Conservation (phyloP, 1,140 invertebrate genomes). For the Drosophila sturtevanti region DNA sequence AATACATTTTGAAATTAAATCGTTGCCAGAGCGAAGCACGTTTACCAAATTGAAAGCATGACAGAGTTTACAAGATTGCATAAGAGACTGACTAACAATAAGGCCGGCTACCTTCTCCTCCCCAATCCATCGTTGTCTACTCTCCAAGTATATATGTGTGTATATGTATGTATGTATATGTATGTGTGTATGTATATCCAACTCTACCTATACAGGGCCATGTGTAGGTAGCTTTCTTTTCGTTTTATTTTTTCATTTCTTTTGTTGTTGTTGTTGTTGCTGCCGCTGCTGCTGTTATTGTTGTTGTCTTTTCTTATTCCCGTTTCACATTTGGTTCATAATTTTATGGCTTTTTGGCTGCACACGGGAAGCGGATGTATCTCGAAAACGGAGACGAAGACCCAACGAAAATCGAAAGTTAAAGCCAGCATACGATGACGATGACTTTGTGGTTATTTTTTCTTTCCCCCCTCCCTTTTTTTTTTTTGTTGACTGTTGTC, state of each 20-base stretch:
- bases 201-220: not conserved
- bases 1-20: conserved; percentile 74
- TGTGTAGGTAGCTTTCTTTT: conserved; percentile 7
- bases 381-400: conserved; percentile 24
- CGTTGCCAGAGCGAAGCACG: conserved; percentile 55
- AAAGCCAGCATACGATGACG: conserved; percentile 40
- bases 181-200: not conserved
- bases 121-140: too few relatives aligned
- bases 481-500: conserved; percentile 54
- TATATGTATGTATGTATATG: too few relatives aligned
- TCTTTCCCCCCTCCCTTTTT: not conserved
- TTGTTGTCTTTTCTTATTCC: conserved; percentile 45
- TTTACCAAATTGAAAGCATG: conserved; percentile 53
- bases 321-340: conserved; percentile 68
- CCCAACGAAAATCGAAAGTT: conserved; percentile 78
- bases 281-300: too few relatives aligned
- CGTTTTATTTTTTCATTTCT: conserved; percentile 9
- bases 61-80: conserved; percentile 60
- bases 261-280: conserved; percentile 46
- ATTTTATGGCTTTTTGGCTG: conserved; percentile 68
- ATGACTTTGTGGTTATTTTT: conserved; percentile 67
- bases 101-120: not conserved
- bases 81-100: conserved; percentile 51
- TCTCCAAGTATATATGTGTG: not conserved
- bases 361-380: conserved; percentile 76